Percentiles rank a stretch among this genome's conserved stretches.
Conservation (phyloP, 2,113 vertebrate species). For the Raphicerus campestris region DNA sequence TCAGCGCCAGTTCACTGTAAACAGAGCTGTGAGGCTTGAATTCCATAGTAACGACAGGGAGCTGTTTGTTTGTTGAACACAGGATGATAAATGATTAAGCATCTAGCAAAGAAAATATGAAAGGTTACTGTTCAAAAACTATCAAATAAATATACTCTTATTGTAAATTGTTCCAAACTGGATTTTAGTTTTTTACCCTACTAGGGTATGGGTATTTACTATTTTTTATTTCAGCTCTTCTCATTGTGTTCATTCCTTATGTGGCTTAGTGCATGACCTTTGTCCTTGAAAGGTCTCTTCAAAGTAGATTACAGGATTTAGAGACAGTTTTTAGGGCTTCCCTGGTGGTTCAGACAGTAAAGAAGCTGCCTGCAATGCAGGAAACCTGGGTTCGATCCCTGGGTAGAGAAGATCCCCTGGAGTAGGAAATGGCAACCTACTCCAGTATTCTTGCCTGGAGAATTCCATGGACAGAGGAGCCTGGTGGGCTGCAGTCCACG, state of each 20-base stretch:
- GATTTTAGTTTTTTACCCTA: not conserved
- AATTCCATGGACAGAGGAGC: not conserved
- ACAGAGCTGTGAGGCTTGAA: slow-evolving; percentile 10
- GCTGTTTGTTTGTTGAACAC: slow-evolving; percentile 28
- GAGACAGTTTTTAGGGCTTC: not conserved
- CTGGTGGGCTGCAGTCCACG: not conserved
- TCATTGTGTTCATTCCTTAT: not conserved
- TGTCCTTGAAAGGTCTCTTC: slow-evolving; percentile 1
- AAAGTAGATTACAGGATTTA: slow-evolving; percentile 40
- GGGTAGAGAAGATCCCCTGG: not conserved
- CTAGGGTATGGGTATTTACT: not conserved
- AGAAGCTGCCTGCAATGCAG: not conserved
- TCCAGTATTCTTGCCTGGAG: not conserved
- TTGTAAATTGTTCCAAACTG: not conserved
- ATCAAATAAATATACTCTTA: slow-evolving; percentile 36
- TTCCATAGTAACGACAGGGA: slow-evolving; percentile 42
- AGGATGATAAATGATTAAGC: slow-evolving; percentile 35
- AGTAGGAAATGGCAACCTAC: not conserved
- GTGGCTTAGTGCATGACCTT: not conserved
- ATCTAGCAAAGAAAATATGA: not conserved
- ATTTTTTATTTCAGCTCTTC: slow-evolving; percentile 33
- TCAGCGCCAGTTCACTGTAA: slow-evolving; percentile 23
- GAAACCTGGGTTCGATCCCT: not conserved
- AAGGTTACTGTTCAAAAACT: slow-evolving; percentile 10
- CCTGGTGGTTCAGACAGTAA: not conserved